A percentile compares a stretch with the other conserved stretches of the same genome.
Evolutionary conservation across 2,888 invertebrate species (phyloP).

Genomic region (Zonitis immaculata): DNA sequence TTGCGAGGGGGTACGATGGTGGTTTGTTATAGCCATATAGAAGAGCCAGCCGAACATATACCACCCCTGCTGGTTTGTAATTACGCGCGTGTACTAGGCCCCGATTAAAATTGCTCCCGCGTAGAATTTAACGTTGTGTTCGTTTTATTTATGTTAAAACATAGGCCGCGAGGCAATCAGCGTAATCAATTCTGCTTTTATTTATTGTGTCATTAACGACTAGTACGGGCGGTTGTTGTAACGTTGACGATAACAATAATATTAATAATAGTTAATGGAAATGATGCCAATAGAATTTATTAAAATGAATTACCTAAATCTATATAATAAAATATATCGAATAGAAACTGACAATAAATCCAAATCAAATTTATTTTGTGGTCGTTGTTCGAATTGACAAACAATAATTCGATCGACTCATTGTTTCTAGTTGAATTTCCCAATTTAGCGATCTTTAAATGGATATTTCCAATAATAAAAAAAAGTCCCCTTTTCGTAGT

Average conservation of each 20-base stretch:
- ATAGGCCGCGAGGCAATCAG: conserved; percentile 46
- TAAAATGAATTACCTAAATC: not conserved
- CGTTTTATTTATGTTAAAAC: conserved; percentile 48
- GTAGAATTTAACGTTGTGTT: conserved; percentile 40
- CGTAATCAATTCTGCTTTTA: conserved; percentile 50
- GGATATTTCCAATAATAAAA: not conserved
- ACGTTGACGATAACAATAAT: not conserved
- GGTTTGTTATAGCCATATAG: conserved; percentile 13
- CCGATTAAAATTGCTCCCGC: conserved; percentile 46
- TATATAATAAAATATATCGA: not conserved
- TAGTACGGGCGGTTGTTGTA: not conserved
- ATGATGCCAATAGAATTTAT: not conserved
- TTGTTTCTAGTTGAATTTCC: too few relatives aligned
- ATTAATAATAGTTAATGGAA: not conserved
- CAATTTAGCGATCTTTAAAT: not conserved
- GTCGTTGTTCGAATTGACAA: not conserved
- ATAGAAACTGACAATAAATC: not conserved
- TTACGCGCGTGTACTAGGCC: conserved; percentile 33
- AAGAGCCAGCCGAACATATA: too few relatives aligned
- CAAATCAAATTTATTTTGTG: not conserved
- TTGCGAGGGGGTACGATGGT: not conserved
- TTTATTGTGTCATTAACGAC: conserved; percentile 39
- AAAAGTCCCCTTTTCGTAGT: not conserved
- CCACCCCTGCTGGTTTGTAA: conserved; percentile 27
- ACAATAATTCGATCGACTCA: not conserved